phyloP scores from a whole-genome alignment of 1,140 invertebrate genomes.

The Drosophila varians region DNA sequence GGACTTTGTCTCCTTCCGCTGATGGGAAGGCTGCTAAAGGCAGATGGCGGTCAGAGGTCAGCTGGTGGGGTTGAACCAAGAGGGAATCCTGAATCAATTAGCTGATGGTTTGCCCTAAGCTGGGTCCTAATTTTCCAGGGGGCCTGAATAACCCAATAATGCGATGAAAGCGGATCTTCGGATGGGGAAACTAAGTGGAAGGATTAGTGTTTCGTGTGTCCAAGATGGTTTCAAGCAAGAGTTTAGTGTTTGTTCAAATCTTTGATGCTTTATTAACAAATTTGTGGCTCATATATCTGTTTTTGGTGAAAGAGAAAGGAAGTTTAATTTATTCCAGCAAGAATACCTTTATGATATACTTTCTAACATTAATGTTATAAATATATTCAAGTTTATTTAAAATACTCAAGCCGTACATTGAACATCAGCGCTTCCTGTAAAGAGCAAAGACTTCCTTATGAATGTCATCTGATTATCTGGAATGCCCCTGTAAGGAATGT shows the following conservation, averaged over 20 bases:
- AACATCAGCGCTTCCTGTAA: background rate
- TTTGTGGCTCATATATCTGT: no score
- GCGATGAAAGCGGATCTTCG: slow-evolving; percentile 5
- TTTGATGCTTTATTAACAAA: no score
- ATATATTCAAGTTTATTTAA: no score
- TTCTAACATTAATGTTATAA: no score
- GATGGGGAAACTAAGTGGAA: background rate
- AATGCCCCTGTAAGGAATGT: background rate
- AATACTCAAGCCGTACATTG: no score
- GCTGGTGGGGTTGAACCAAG: background rate
- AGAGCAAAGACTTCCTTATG: background rate
- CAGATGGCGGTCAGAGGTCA: background rate
- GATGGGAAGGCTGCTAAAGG: background rate
- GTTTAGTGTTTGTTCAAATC: no score
- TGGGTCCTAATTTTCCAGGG: slow-evolving; percentile 2
- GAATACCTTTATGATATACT: no score
- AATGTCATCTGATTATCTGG: background rate
- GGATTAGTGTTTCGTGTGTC: background rate
- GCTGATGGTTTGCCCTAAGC: slow-evolving; percentile 37
- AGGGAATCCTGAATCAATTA: slow-evolving; percentile 63
- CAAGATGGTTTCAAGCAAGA: background rate
- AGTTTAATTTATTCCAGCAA: no score
- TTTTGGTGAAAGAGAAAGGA: no score
- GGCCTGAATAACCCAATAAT: slow-evolving; percentile 23
- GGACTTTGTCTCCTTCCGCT: slow-evolving; percentile 47